Conservation (phyloP, 2,113 vertebrate species). For the Ptilonorhynchus violaceus region DNA sequence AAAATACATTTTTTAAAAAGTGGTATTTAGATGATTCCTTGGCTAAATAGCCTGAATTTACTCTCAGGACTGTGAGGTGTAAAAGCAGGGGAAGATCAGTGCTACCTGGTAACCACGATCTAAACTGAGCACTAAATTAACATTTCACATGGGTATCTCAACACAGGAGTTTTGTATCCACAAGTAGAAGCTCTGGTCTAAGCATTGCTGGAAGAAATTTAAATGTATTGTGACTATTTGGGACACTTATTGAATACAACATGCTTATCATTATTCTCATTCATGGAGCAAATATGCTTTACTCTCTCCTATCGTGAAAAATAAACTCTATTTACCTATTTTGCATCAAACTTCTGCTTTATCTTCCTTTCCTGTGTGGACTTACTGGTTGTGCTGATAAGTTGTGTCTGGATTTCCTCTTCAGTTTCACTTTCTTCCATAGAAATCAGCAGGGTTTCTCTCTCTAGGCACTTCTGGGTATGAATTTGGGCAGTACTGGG, state of each 20-base stretch:
- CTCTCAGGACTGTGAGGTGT: neutral
- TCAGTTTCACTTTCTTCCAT: neutral
- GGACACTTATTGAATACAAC: fast-evolving
- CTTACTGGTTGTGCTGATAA: neutral
- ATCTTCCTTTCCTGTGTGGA: neutral
- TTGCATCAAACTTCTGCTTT: neutral
- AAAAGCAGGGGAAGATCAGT: neutral
- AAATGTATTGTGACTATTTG: neutral
- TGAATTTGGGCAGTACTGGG: neutral
- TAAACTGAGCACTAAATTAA: neutral
- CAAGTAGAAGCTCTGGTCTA: neutral
- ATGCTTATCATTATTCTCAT: neutral
- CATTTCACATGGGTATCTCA: fast-evolving
- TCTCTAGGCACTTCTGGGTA: neutral
- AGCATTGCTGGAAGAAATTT: neutral
- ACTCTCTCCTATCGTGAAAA: neutral
- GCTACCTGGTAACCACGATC: fast-evolving
- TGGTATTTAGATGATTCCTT: neutral
- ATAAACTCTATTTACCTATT: neutral
- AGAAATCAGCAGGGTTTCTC: neutral
- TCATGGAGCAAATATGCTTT: neutral
- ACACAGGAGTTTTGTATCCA: neutral
- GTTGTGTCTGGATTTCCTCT: neutral
- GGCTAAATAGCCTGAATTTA: neutral
- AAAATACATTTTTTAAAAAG: neutral